These are phyloP conservation scores for Caenorhabditis virilis DNA, from an alignment of 2,888 invertebrate species.

Conservation along the genomic window DNA sequence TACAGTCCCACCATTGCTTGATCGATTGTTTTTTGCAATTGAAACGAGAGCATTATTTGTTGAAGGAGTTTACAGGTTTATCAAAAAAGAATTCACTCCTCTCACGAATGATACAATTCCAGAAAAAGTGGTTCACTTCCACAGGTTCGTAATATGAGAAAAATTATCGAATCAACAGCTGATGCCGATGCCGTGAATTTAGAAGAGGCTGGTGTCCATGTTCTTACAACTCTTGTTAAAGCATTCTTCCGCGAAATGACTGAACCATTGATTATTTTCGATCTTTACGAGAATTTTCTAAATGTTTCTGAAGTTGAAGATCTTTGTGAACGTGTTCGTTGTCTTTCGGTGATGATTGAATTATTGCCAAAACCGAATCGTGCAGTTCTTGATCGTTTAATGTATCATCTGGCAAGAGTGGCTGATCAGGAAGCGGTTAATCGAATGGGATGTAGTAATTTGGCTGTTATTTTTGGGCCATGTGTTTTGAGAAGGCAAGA, in stretches of 20 bases:
- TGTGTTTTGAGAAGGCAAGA: conserved; percentile 88
- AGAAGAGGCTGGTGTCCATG: conserved; percentile 83
- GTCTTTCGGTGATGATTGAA: conserved; percentile 84
- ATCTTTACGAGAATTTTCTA: conserved; percentile 90
- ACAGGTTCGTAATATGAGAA: conserved; percentile 70
- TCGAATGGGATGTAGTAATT: conserved; percentile 86
- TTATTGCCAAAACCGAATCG: conserved; percentile 87
- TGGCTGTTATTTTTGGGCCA: conserved; percentile 92
- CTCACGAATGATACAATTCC: conserved; percentile 4
- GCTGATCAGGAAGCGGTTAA: conserved; percentile 78
- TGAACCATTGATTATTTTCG: conserved; percentile 88
- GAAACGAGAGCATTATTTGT: conserved; percentile 89
- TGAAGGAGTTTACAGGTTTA: conserved; percentile 87
- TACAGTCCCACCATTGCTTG: conserved; percentile 79
- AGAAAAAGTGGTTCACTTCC: conserved; percentile 77
- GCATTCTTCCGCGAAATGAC: conserved; percentile 88
- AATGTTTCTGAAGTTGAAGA: conserved; percentile 85
- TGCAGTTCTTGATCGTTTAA: conserved; percentile 82
- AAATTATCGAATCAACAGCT: conserved; percentile 67
- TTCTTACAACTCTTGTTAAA: conserved; percentile 86
- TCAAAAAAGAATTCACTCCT: background rate
- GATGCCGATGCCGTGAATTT: conserved; percentile 78
- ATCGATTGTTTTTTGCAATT: conserved; percentile 84
- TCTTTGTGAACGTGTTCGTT: conserved; percentile 81
- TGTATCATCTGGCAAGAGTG: conserved; percentile 84